Evolutionary conservation across 2,888 invertebrate genomes (phyloP), one percentile per base, ranked within the genome.

Genomic region (Julus scanicus): DNA sequence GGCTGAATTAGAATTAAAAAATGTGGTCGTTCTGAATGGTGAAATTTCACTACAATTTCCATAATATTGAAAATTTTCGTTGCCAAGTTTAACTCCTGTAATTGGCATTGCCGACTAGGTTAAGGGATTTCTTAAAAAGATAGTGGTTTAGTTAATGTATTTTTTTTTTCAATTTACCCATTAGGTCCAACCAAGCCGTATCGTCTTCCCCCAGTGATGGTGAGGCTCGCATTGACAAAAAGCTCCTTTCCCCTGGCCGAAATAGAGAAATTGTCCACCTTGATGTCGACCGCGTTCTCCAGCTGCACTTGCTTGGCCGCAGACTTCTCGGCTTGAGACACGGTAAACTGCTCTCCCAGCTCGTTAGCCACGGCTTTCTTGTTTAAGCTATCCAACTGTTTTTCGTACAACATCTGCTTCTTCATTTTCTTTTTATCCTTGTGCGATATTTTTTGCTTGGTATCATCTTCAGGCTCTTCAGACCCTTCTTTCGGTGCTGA

Each of bases 181-280:
- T 99, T 99, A 0, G 99, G 99, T 40, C 99, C 99, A 2, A 99
- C 99, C 6, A 99, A 94, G 91, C 99, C 99, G 92, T 99, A 99
- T 90, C 98, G 95, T 85, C 99, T 94, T 0, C 98, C 98, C 91
- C 96, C 95, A 0, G 99, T 98, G 90, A 99, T 98, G 87, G 97
- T 93, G 53, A 99, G 93, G 92, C 95, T 97, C 0, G 99, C 99
- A 92, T 99, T 99, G 53, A 98, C 96, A 92, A 99, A 99, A 85
- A 99, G 94, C 91, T 99, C 98, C 91, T 99, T 98, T 88, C 99
- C 99, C 92, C 98, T 97, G 0, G 99, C 99, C 37, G 97, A 95
- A 90, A 99, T 99, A 5, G 87, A 87, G 53, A 88, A 87, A 83
- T 83, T 88, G 15, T 88, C 86, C 20, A 98, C 97, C 94, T 99